These are phyloP conservation scores for Dermatemys mawii DNA, from an alignment of 2,113 vertebrate genomes.

Conservation along the genomic window DNA sequence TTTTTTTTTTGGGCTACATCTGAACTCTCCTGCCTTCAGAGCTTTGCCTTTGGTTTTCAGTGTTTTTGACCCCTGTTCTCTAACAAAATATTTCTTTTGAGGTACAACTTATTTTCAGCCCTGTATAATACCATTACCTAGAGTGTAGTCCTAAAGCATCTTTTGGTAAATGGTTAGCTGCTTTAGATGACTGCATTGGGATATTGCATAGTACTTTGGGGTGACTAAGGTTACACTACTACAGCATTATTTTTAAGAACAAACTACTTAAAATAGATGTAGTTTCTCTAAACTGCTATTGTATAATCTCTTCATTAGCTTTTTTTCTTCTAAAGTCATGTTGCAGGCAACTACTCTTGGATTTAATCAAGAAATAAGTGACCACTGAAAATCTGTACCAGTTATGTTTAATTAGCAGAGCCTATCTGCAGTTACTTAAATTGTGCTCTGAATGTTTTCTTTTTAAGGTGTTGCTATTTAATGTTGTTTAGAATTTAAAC, in stretches of 20 bases:
- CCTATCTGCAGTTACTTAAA: conserved; percentile 13
- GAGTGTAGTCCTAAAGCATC: not conserved
- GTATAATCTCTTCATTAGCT: not conserved
- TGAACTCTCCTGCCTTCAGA: accelerated
- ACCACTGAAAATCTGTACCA: not conserved
- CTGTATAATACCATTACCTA: not conserved
- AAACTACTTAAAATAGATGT: not conserved
- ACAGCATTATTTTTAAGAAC: not conserved
- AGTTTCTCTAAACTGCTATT: not conserved
- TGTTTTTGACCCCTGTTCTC: not conserved
- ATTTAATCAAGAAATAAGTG: not conserved
- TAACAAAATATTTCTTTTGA: not conserved
- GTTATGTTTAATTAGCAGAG: conserved; percentile 9
- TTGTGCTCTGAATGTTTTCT: not conserved
- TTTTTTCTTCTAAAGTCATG: not conserved
- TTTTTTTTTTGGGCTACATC: not conserved
- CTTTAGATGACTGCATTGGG: not conserved
- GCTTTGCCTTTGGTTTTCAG: not conserved
- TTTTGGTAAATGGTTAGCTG: not conserved
- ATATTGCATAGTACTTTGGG: not conserved
- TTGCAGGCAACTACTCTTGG: not conserved
- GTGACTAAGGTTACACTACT: not conserved
- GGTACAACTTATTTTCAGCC: not conserved
- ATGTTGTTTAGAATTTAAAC: conserved; percentile 36
- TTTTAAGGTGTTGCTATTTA: conserved; percentile 6